phyloP scores from a whole-genome alignment of 2,797 vertebrate genomes.

The Falco naumanni region DNA sequence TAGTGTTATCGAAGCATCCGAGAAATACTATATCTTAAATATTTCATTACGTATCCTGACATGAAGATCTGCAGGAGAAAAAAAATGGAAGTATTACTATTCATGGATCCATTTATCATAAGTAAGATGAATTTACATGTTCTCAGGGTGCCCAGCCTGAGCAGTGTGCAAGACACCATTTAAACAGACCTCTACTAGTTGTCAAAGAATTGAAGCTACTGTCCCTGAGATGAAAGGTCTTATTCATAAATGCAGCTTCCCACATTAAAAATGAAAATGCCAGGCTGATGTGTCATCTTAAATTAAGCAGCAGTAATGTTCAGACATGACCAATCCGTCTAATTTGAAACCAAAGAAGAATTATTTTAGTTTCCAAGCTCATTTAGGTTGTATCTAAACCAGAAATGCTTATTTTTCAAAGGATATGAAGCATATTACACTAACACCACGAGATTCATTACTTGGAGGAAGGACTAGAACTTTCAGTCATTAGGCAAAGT shows the following conservation, averaged over 20 bases:
- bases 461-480: neutral
- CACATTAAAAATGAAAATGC: constrained; percentile 73
- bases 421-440: neutral
- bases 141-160: constrained; percentile 3
- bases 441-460: neutral
- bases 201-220: constrained; percentile 14
- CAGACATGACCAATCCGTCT: constrained; percentile 65
- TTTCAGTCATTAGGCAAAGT: constrained; percentile 2
- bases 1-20: neutral
- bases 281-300: constrained; percentile 53
- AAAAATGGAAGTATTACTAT: neutral
- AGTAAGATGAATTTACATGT: constrained; percentile 6
- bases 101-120: neutral
- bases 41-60: neutral
- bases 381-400: constrained; percentile 44
- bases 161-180: neutral
- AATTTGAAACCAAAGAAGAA: constrained; percentile 51
- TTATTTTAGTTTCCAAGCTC: constrained; percentile 50
- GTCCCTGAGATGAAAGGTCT: constrained; percentile 56
- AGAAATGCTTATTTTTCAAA: constrained; percentile 58
- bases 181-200: constrained; percentile 5
- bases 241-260: constrained; percentile 61
- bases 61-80: neutral
- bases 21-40: neutral
- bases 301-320: constrained; percentile 74